Conservation (phyloP, 1,140 invertebrate genomes). For the Zaprionus ornatus region DNA sequence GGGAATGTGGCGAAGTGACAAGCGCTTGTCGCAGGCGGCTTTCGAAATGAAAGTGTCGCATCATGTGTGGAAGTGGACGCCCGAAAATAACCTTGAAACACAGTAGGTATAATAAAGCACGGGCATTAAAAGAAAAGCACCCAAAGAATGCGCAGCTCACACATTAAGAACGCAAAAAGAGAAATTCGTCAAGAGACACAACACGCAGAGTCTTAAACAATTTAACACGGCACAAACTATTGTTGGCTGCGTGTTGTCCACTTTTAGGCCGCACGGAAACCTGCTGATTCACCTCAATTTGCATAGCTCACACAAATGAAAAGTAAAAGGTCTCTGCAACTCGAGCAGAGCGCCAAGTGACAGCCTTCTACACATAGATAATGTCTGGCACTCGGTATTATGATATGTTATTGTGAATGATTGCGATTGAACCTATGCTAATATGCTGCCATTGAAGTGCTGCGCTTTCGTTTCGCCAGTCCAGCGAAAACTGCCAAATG, state of each 20-base stretch:
- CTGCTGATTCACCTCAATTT: conserved; percentile 49
- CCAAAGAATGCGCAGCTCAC: conserved; percentile 16
- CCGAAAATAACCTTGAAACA: conserved; percentile 68
- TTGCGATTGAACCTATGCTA: conserved; percentile 40
- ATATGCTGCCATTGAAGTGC: conserved; percentile 29
- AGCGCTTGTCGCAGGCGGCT: conserved; percentile 36
- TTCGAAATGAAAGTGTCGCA: conserved; percentile 78
- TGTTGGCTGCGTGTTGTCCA: conserved; percentile 6
- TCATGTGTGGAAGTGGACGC: conserved; percentile 26
- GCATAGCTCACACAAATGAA: conserved; percentile 56
- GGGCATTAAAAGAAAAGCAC: conserved; percentile 44
- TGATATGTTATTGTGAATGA: conserved; percentile 10
- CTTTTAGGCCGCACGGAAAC: neutral
- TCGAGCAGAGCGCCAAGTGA: neutral
- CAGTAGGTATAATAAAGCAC: conserved; percentile 16
- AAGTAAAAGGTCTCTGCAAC: conserved; percentile 53
- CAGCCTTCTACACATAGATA: conserved; percentile 24
- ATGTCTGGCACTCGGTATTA: conserved; percentile 3
- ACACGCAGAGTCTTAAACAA: conserved; percentile 10
- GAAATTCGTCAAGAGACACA: conserved; percentile 45
- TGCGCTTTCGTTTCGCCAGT: conserved; percentile 59
- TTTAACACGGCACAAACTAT: conserved; percentile 18
- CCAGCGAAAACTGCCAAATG: conserved; percentile 56
- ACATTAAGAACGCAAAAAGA: conserved; percentile 63
- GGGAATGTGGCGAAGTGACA: conserved; percentile 7